Base-by-base conservation (phyloP, 2,113 vertebrate genomes). In the Chaetura pelagica region DNA sequence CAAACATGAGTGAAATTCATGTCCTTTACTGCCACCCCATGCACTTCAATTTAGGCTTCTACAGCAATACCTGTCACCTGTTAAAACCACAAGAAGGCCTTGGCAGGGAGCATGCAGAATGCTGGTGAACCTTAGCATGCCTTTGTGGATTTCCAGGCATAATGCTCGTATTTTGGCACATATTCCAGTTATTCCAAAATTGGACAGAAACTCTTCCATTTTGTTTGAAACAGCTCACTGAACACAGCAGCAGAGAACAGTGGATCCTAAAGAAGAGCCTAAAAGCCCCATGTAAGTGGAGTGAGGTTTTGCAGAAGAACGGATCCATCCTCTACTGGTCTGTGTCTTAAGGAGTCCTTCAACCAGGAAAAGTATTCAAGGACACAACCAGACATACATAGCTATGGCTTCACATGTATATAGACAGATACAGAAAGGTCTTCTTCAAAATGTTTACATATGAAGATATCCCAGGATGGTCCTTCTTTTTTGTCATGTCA, bases 191-290 rank as follows among this genome's bases (percentile, higher is more conserved):
- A 57, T 58, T 42, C 4, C n/a, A 32, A 80, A 58, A 4, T 32
- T 9, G 80, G 42, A n/a, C 27, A 38, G 42, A 77, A 69, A 20
- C 3, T 22, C 69, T 46, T n/a, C 15, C 8, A 12, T 5, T 15
- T 7, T 44, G 10, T 4, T 12, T 81, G 48, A 58, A 74, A 46
- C 4, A 20, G 9, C 13, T 54, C 15, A 3, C 23, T 44, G 35
- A 20, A 4, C 6, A 26, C 12, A 55, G 3, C 0, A 1, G 11
- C 3, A n/a, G 9, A 4, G 52, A 58, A 9, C 4, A 40, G 27
- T 19, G 15, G 9, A n/a, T 20, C 22, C 24, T 26, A 46, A 1
- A 2, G n/a, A 49, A 90, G 15, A 68, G 3, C 26, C 23, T 72
- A 30, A 63, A 44, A 82, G 16, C 1, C 5, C 12, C 0, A 0